phyloP scores from a whole-genome alignment of 2,888 invertebrate genomes.

The Anthrax anthrax region DNA sequence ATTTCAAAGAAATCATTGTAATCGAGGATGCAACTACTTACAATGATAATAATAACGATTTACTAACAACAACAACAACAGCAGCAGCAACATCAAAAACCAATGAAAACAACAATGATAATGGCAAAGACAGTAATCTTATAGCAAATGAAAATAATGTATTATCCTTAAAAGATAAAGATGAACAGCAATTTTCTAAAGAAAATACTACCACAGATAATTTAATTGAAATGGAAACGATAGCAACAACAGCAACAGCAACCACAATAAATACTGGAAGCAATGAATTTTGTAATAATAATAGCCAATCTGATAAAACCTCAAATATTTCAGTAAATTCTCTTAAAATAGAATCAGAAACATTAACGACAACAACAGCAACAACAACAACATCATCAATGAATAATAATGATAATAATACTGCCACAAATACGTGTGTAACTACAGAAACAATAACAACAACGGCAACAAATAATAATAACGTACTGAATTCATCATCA shows the following conservation, averaged over 20 bases:
- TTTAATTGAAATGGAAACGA: background rate
- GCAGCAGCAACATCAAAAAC: constrained; percentile 3
- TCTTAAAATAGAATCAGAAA: constrained; percentile 6
- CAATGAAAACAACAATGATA: constrained; percentile 5
- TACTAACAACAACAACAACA: constrained; percentile 8
- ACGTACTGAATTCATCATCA: background rate
- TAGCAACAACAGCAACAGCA: no score
- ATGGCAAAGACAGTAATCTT: background rate
- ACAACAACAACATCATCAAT: background rate
- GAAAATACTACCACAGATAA: background rate
- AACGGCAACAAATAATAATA: background rate
- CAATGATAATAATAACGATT: no score
- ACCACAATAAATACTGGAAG: no score
- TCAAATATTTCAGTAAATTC: constrained; percentile 7
- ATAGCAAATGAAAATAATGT: background rate
- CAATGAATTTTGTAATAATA: background rate
- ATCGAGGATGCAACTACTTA: constrained; percentile 9
- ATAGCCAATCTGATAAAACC: constrained; percentile 9
- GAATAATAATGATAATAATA: no score
- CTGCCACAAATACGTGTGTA: no score
- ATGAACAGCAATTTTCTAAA: background rate
- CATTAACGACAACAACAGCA: background rate
- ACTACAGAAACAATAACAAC: no score
- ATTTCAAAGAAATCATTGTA: constrained; percentile 8
- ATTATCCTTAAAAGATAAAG: no score